Evolutionary conservation across 2,797 vertebrate genomes (phyloP).

Genomic region (Prionace glauca): DNA sequence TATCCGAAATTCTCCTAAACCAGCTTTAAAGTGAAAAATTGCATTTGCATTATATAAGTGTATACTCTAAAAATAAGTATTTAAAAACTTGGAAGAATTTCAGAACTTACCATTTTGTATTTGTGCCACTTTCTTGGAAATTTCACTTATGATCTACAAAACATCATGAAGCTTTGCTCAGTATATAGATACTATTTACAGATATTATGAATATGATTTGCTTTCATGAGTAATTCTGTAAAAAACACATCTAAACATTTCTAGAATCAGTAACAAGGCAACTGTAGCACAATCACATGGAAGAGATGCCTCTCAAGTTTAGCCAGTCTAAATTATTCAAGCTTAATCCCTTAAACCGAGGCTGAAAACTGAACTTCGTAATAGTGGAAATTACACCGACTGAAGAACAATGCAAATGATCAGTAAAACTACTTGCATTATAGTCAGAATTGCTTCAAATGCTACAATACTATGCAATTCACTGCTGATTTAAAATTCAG

Average conservation of each 20-base stretch:
- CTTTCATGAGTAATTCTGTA: not conserved
- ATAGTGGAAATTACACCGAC: not conserved
- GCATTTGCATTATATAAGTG: not conserved
- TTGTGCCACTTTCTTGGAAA: slow-evolving; percentile 95
- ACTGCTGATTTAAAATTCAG: not conserved
- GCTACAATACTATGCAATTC: not conserved
- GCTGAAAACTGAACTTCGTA: not conserved
- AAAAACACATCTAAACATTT: not conserved
- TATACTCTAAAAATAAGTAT: not conserved
- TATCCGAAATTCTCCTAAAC: slow-evolving; percentile 92
- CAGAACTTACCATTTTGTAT: slow-evolving; percentile 86
- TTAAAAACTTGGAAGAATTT: not conserved
- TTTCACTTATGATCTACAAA: slow-evolving; percentile 89
- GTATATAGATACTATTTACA: not conserved
- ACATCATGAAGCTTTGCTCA: slow-evolving; percentile 30
- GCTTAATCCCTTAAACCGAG: not conserved
- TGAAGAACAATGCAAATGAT: not conserved
- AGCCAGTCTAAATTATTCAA: not conserved
- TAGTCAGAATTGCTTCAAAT: not conserved
- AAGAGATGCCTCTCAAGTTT: not conserved
- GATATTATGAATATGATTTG: not conserved
- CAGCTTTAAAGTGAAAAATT: slow-evolving; percentile 59
- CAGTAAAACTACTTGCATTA: not conserved
- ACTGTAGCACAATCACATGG: not conserved
- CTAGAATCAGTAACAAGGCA: not conserved